Evolutionary conservation across 2,888 invertebrate genomes (phyloP).

Genomic region (Anthophora plumipes): DNA sequence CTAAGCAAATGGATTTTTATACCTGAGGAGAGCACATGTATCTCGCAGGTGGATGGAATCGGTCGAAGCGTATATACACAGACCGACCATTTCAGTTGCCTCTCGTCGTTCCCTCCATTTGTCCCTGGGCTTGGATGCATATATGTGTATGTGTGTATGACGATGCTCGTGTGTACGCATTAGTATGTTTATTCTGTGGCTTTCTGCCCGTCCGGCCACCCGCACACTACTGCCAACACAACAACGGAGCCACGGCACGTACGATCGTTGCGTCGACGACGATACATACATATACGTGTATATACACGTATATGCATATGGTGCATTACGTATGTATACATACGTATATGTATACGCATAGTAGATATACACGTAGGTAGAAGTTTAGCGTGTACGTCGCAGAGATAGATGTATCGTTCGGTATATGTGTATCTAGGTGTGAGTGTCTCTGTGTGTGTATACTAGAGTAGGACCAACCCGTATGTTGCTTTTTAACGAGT

Average conservation of each 20-base stretch:
- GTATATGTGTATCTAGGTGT: no score
- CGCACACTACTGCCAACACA: constrained; percentile 67
- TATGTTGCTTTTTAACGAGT: constrained; percentile 67
- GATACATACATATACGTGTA: constrained; percentile 25
- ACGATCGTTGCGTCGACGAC: constrained; percentile 62
- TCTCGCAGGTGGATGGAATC: constrained; percentile 70
- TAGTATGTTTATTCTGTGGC: constrained; percentile 51
- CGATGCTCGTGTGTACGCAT: constrained; percentile 3
- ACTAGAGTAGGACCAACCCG: constrained; percentile 65
- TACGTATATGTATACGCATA: not conserved
- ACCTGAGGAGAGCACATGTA: constrained; percentile 60
- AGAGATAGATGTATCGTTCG: constrained; percentile 62
- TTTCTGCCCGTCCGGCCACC: constrained; percentile 63
- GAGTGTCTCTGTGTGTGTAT: constrained; percentile 16
- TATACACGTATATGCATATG: constrained; percentile 2
- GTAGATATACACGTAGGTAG: constrained; percentile 14
- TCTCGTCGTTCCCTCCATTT: constrained; percentile 48
- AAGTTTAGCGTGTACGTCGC: constrained; percentile 39
- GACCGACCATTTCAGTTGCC: constrained; percentile 59
- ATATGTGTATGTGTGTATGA: not conserved
- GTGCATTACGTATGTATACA: not conserved
- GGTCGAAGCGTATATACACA: constrained; percentile 51
- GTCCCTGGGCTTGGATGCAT: constrained; percentile 27
- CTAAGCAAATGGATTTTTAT: constrained; percentile 70
- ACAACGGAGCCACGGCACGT: constrained; percentile 64